Evolutionary conservation across 2,113 vertebrate species (phyloP).

Genomic region (Labeo catla): DNA sequence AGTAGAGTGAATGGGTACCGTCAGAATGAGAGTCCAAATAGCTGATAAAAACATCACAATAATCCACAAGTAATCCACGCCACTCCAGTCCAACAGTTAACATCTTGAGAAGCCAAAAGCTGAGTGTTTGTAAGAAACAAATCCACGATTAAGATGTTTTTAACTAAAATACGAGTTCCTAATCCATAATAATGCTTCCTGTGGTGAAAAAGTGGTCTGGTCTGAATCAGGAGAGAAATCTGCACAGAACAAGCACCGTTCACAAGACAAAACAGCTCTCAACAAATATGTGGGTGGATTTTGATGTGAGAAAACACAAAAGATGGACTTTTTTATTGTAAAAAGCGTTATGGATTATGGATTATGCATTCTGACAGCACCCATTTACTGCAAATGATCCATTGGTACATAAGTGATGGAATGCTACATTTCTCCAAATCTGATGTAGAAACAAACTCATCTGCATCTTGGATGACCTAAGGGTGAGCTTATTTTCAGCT

Average conservation of each 20-base stretch:
- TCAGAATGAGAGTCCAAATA: background rate
- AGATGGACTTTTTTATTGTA: background rate
- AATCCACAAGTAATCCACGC: background rate
- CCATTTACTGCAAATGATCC: background rate
- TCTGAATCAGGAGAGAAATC: background rate
- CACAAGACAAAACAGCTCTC: no score
- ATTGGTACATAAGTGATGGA: no score
- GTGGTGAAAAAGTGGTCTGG: no score
- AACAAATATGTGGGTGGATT: no score
- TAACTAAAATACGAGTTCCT: background rate
- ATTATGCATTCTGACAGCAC: no score
- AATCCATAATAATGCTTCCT: no score
- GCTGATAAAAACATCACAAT: background rate
- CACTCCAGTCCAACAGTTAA: background rate
- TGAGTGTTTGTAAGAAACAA: no score
- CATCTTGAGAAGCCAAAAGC: background rate
- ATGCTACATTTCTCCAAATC: background rate
- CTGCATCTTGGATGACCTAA: background rate
- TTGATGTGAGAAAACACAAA: no score
- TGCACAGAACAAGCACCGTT: background rate
- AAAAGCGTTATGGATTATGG: no score
- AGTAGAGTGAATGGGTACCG: background rate
- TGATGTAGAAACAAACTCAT: background rate
- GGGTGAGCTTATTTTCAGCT: no score
- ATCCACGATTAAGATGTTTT: no score